Conservation (phyloP, 2,797 vertebrate species). For the Rhinoraja longicauda region DNA sequence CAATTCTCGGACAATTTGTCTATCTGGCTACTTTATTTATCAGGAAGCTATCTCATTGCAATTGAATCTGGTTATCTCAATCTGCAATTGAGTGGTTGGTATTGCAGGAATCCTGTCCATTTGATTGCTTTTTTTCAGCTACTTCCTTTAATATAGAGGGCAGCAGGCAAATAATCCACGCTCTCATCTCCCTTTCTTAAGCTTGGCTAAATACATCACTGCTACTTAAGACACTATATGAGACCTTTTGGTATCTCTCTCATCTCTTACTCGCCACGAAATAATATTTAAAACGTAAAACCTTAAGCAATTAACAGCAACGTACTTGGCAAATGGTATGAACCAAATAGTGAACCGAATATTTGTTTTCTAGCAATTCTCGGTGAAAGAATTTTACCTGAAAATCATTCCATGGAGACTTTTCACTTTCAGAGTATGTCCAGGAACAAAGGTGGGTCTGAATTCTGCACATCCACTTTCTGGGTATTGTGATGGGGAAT, state of each 20-base stretch:
- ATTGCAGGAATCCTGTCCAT: neutral
- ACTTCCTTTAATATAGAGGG: neutral
- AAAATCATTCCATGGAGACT: slow-evolving; percentile 98
- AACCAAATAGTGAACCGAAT: neutral
- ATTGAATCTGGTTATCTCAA: neutral
- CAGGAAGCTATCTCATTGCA: neutral
- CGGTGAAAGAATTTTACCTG: slow-evolving; percentile 97
- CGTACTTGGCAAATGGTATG: neutral
- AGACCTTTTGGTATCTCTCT: neutral
- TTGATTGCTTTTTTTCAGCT: neutral
- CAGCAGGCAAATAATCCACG: neutral
- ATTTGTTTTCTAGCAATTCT: slow-evolving; percentile 77
- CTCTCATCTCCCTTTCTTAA: neutral
- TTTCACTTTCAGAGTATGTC: slow-evolving; percentile 95
- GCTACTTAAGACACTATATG: neutral
- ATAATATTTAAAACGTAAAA: neutral
- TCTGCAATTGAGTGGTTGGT: neutral
- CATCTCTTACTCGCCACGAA: neutral
- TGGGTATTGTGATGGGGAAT: neutral
- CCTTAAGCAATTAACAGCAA: neutral
- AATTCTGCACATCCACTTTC: neutral
- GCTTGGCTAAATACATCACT: neutral
- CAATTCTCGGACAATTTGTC: neutral
- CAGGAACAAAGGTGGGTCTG: slow-evolving; percentile 84
- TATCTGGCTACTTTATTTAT: neutral